Percentiles rank a stretch among this genome's conserved stretches.
phyloP scores from a whole-genome alignment of 2,888 invertebrate genomes.

The Chalcosyrphus nemorum region DNA sequence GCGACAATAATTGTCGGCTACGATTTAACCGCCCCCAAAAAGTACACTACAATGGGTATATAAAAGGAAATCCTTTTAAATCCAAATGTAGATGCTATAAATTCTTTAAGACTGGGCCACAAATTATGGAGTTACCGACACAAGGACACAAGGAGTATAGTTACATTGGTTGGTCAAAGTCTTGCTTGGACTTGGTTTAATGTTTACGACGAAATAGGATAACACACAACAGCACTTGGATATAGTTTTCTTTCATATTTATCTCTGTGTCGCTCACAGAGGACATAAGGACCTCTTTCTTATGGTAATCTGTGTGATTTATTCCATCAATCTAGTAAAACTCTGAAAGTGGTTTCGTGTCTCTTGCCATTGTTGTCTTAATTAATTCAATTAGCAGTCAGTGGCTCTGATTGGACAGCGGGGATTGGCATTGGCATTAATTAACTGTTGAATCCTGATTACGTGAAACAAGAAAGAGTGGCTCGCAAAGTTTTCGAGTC shows the following conservation, averaged over 20 bases:
- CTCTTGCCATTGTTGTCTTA: conserved; percentile 52
- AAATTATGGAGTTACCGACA: conserved; percentile 20
- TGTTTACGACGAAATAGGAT: background rate
- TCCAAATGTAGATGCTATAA: conserved; percentile 57
- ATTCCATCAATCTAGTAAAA: conserved; percentile 58
- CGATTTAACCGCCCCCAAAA: conserved; percentile 5
- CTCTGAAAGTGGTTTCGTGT: conserved; percentile 58
- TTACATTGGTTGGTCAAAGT: background rate
- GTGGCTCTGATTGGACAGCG: conserved; percentile 28
- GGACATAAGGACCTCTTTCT: conserved; percentile 51
- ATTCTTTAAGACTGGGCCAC: conserved; percentile 39
- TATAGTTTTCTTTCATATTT: conserved; percentile 37
- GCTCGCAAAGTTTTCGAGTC: background rate
- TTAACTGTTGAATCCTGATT: conserved; percentile 56
- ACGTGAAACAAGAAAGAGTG: background rate
- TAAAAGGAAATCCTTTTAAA: conserved; percentile 56
- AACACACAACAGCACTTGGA: conserved; percentile 7
- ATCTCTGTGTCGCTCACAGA: background rate
- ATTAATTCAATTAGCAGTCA: conserved; percentile 69
- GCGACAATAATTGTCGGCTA: conserved; percentile 65
- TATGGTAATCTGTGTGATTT: conserved; percentile 59
- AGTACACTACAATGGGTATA: conserved; percentile 28
- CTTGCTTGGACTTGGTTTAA: conserved; percentile 36
- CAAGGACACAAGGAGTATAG: background rate
- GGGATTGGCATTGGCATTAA: conserved; percentile 50